phyloP scores from a whole-genome alignment of 2,797 vertebrate genomes.

The Pangasius mekongensis region DNA sequence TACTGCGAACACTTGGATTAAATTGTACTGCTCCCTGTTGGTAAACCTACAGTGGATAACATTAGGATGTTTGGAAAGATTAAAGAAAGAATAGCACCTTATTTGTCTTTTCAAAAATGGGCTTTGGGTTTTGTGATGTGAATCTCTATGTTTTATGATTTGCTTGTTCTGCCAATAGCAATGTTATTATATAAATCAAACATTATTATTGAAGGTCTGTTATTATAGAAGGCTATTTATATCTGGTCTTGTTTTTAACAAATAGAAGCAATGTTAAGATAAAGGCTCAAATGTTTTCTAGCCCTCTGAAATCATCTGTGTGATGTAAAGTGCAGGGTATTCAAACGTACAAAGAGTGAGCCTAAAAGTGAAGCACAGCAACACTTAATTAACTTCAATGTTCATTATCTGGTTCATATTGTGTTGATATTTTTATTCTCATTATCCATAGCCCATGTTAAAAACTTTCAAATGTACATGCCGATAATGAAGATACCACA shows the following conservation, averaged over 20 bases:
- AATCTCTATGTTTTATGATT: conserved; percentile 14
- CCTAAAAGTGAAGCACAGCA: background rate
- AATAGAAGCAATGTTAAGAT: background rate
- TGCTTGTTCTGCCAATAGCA: background rate
- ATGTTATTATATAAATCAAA: background rate
- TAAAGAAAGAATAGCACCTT: background rate
- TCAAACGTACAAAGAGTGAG: background rate
- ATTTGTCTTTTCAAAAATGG: background rate
- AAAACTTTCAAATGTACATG: background rate
- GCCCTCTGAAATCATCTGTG: background rate
- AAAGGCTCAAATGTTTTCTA: background rate
- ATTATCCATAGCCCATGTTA: background rate
- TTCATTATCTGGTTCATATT: background rate
- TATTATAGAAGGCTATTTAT: background rate
- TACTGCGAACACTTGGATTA: background rate
- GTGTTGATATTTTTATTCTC: background rate
- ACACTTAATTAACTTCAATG: background rate
- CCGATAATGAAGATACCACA: background rate
- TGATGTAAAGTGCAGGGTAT: background rate
- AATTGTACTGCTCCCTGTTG: background rate
- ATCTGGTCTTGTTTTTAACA: background rate
- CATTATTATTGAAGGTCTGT: background rate
- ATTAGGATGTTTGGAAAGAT: background rate
- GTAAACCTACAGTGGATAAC: background rate
- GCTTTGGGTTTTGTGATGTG: conserved; percentile 6